Conservation (phyloP, 2,113 vertebrate genomes). For the Eulemur rufifrons region DNA sequence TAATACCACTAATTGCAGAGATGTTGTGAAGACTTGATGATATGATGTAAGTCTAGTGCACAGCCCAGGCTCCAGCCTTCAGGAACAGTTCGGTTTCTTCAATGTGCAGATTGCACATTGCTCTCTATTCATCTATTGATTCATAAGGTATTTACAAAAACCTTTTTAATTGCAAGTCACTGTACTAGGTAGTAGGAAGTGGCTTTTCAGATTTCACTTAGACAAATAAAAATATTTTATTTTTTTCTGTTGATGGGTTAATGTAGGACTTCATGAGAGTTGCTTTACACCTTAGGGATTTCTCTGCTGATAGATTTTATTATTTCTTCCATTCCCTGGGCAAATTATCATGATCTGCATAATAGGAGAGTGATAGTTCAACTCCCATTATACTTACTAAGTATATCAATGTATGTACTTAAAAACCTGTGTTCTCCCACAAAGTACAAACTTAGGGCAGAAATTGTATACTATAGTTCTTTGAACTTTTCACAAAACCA, state of each 20-base stretch:
- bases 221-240: neutral
- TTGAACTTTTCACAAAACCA: neutral
- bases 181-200: neutral
- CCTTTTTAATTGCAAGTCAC: neutral
- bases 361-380: neutral
- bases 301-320: neutral
- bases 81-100: neutral
- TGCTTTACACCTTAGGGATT: neutral
- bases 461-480: neutral
- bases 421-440: neutral
- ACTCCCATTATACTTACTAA: neutral
- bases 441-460: neutral
- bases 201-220: neutral
- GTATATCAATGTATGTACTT: neutral
- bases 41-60: neutral
- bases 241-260: neutral
- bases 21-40: neutral
- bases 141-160: neutral
- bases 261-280: neutral
- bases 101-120: neutral
- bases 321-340: neutral
- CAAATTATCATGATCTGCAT: neutral
- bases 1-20: neutral
- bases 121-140: neutral
- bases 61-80: accelerated